Conservation (phyloP, 2,113 vertebrate genomes). For the Ellobius talpinus region DNA sequence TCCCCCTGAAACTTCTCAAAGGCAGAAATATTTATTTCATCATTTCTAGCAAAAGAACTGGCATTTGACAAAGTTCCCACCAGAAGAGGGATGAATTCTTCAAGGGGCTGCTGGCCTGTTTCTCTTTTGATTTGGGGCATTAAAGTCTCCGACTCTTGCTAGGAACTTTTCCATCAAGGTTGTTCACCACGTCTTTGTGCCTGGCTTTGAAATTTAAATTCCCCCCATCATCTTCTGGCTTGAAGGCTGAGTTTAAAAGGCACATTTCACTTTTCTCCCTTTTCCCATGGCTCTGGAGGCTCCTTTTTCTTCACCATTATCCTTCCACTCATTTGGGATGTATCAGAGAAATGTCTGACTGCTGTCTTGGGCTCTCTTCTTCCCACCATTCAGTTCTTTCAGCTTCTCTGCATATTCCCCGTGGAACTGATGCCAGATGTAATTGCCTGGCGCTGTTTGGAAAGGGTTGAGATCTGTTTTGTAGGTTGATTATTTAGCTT, state of each 20-base stretch:
- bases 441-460: constrained; percentile 56
- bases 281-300: not conserved
- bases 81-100: constrained; percentile 59
- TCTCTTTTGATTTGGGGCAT: constrained; percentile 70
- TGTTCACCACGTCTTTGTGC: constrained; percentile 60
- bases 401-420: constrained; percentile 28
- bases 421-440: constrained; percentile 55
- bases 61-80: constrained; percentile 63
- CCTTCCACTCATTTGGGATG: not conserved
- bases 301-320: constrained; percentile 30
- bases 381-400: constrained; percentile 22
- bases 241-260: constrained; percentile 65
- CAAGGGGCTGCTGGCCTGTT: constrained; percentile 39
- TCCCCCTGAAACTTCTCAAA: constrained; percentile 18
- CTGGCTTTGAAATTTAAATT: constrained; percentile 80
- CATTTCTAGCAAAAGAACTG: constrained; percentile 30
- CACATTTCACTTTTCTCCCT: not conserved
- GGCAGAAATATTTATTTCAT: constrained; percentile 64
- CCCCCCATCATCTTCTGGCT: constrained; percentile 56
- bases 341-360: constrained; percentile 33
- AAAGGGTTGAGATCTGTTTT: constrained; percentile 66
- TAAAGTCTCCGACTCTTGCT: constrained; percentile 49
- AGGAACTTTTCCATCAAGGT: constrained; percentile 72
- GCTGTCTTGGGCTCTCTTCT: constrained; percentile 16
- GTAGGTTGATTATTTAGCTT: constrained; percentile 65